Conservation (phyloP, 2,888 invertebrate genomes). For the Sinodicranocentrus sp. region DNA sequence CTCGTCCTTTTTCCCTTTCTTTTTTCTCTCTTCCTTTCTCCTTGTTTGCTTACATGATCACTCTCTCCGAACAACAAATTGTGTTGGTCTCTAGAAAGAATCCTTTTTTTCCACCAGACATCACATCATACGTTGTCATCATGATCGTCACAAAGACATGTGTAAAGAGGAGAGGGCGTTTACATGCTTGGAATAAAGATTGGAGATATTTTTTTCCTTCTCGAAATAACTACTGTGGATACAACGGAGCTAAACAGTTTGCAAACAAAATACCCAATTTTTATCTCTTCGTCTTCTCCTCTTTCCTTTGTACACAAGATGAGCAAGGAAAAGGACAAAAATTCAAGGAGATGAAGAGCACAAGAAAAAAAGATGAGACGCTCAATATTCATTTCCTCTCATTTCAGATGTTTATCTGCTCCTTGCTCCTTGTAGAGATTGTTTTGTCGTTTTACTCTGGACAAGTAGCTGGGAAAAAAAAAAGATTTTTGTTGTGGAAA, state of each 20-base stretch:
- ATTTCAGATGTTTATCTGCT: no score
- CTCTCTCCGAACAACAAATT: slow-evolving; percentile 1
- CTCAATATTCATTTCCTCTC: slow-evolving; percentile 7
- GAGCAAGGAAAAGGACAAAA: slow-evolving; percentile 9
- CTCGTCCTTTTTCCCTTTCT: neutral
- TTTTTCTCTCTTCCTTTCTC: neutral
- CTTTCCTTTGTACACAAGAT: no score
- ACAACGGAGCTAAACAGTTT: neutral
- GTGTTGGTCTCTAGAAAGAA: neutral
- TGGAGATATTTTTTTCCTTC: neutral
- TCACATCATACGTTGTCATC: slow-evolving; percentile 17
- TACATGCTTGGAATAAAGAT: no score
- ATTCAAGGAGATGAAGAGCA: neutral
- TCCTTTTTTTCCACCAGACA: neutral
- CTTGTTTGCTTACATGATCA: neutral
- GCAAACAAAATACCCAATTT: neutral
- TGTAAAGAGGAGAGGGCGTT: neutral
- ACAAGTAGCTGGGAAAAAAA: no score
- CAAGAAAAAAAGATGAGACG: neutral
- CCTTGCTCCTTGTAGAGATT: no score
- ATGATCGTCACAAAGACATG: neutral
- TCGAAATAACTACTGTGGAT: no score
- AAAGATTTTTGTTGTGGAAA: no score
- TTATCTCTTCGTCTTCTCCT: slow-evolving; percentile 6
- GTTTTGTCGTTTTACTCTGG: no score